Evolutionary conservation across 2,113 vertebrate genomes (phyloP), one percentile per base, ranked within the genome.

Genomic region (Tapirus terrestris): DNA sequence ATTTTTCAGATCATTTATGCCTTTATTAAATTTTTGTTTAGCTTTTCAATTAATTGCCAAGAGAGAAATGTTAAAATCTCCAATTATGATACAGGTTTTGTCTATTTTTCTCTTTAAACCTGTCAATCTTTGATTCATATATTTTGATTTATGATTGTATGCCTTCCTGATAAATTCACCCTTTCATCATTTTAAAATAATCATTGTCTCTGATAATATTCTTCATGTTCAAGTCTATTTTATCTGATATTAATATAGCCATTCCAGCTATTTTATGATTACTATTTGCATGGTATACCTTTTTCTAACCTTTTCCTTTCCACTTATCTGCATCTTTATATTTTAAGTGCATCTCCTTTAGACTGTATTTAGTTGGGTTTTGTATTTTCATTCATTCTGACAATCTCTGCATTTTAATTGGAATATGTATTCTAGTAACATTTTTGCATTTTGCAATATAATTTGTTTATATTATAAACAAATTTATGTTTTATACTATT

Each of bases 21-120:
- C 23, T 65, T 93, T 76, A 87, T 60, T 87, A 77, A 91, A 89
- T 43, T 82, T 90, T 76, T 89, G 23, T 72, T 70, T 53, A 53
- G 3, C 65, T 72, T 51, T 63, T 83, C 56, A 70, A 13, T 76
- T 70, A 91, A 33, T n/a, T 87, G 10, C 12, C n/a, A 53, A 81
- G 23, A 70, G 8, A 81, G 25, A 17, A 58, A 27, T 48, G 2
- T 61, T 85, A 29, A 72, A 87, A 48, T 90, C 17, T 29, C 20
- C 29, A 68, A 33, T 84, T 90, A 73, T 88, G 17, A 65, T 70
- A 39, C 61, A 72, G 9, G 6, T 8, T 65, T 75, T 80, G 25
- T 25, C 48, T 48, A 45, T 51, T 96, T 81, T 67, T 43, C 10
- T 87, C 33, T 75, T 82, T 45, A 65, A 70, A 51, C 39, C 11